Evolutionary conservation across 2,113 vertebrate species (phyloP).

Genomic region (Okapia johnstoni): DNA sequence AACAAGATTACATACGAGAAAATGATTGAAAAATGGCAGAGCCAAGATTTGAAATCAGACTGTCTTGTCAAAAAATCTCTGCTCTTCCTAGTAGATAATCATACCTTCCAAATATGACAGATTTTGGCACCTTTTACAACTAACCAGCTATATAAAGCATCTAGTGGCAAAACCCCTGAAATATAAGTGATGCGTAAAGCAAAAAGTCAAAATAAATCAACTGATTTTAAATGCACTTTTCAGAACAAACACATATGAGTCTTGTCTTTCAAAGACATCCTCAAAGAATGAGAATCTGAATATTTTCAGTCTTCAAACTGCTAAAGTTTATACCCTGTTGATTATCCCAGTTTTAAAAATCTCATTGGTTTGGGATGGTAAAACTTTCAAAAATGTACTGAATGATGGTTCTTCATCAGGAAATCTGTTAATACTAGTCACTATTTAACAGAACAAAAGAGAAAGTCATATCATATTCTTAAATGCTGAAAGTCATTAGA

Average conservation of each 20-base stretch:
- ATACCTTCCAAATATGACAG: background rate
- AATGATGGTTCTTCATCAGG: background rate
- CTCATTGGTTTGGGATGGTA: background rate
- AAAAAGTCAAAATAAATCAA: slow-evolving; percentile 10
- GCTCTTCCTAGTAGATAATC: background rate
- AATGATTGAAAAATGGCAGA: background rate
- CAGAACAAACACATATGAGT: background rate
- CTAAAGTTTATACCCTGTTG: background rate
- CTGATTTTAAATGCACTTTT: background rate
- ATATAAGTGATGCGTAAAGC: background rate
- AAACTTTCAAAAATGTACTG: background rate
- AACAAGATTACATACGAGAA: background rate
- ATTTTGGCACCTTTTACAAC: background rate
- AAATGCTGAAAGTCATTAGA: background rate
- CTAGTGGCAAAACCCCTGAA: background rate
- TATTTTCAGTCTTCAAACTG: background rate
- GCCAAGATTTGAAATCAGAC: background rate
- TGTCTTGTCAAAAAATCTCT: background rate
- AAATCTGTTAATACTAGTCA: background rate
- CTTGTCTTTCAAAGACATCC: background rate
- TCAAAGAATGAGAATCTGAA: background rate
- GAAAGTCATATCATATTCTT: background rate
- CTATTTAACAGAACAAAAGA: background rate
- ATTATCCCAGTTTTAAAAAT: background rate
- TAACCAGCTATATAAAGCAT: background rate